phyloP scores from a whole-genome alignment of 2,113 vertebrate genomes.

The Ahaetulla prasina region DNA sequence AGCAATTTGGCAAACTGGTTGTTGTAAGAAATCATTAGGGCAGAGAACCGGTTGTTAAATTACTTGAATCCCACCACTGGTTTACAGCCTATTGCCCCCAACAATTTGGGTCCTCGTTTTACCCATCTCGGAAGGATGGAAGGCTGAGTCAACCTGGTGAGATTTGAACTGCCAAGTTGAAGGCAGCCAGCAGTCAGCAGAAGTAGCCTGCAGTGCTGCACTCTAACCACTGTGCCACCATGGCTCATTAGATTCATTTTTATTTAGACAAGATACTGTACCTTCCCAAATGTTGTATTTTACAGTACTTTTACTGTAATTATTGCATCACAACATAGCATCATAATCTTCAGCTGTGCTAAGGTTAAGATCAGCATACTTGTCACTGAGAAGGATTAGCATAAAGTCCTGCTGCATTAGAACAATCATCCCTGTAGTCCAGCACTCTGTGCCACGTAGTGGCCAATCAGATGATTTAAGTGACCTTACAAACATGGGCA shows the following conservation, averaged over 20 bases:
- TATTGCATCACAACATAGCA: neutral
- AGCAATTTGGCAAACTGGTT: no score
- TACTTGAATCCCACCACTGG: no score
- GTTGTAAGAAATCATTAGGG: no score
- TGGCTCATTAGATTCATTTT: neutral
- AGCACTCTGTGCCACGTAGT: neutral
- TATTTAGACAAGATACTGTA: neutral
- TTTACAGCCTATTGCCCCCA: no score
- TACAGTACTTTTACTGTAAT: neutral
- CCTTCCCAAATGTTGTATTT: neutral
- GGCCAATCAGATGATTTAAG: neutral
- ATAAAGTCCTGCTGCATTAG: neutral
- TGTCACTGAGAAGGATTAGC: neutral
- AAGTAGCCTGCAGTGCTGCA: no score
- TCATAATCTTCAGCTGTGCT: neutral
- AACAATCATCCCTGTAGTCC: neutral
- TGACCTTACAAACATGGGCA: neutral
- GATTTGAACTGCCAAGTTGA: no score
- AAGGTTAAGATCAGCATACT: neutral
- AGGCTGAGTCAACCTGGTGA: no score
- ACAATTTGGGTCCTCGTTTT: no score
- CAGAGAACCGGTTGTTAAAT: no score
- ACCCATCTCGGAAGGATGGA: no score
- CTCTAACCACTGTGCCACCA: no score
- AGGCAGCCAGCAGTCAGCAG: no score